Percentiles rank a stretch among this genome's conserved stretches.
phyloP scores from a whole-genome alignment of 2,888 invertebrate genomes.

The Polydrusus cervinus region DNA sequence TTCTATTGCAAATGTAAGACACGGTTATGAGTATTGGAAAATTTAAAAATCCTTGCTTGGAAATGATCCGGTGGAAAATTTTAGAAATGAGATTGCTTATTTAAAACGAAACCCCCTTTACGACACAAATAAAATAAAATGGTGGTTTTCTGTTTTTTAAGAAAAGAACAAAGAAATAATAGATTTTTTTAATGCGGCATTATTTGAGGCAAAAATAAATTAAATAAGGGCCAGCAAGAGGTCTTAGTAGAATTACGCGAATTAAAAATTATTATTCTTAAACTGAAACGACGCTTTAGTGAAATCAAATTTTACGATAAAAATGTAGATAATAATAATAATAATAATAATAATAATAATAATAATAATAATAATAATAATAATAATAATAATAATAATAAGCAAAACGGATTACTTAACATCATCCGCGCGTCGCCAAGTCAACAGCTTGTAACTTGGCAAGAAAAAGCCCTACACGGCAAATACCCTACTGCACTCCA shows the following conservation, averaged over 20 bases:
- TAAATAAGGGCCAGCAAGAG: background rate
- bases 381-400: too few species aligned
- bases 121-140: too few species aligned
- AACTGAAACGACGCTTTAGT: background rate
- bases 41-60: background rate
- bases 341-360: too few species aligned
- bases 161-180: constrained; percentile 12
- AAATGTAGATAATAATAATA: background rate
- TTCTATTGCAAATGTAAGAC: background rate
- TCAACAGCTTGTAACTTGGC: too few species aligned
- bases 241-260: background rate
- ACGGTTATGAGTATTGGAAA: too few species aligned
- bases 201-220: constrained; percentile 14
- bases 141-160: constrained; percentile 28
- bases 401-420: too few species aligned
- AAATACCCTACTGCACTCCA: too few species aligned
- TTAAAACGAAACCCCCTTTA: constrained; percentile 15
- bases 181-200: constrained; percentile 7
- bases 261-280: constrained; percentile 9
- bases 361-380: too few species aligned
- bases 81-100: constrained; percentile 8
- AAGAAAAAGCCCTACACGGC: too few species aligned
- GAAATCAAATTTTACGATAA: background rate
- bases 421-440: too few species aligned
- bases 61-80: too few species aligned